Base-by-base conservation (phyloP, 2,888 invertebrate species). In the Chironomus riparius region DNA sequence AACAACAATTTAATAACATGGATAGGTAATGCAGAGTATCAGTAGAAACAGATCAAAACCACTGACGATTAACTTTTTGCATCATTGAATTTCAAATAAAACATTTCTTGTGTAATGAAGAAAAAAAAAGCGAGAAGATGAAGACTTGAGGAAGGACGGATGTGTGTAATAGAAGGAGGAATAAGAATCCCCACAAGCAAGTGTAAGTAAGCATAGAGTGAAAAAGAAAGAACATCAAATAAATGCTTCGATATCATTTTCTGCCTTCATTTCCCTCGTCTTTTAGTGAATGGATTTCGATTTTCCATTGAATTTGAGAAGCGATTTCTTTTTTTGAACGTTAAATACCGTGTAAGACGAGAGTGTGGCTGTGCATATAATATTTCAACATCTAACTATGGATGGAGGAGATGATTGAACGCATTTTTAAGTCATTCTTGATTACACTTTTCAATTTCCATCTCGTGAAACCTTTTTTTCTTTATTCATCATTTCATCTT, bases 361-460 rank as follows among this genome's bases (percentile, higher is more conserved):
- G 15, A 38, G n/a, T 50, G 50, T 50, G 71, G 56, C n/a, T 50
- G 47, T 56, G 65, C 65, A 65, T 65, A 65, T 65, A 65, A 65
- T 65, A 65, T 65, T 65, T 65, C 65, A 65, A 65, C 18, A 56
- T 56, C n/a, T 7, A 15, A 56, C n/a, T n/a, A 2, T 38, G 38
- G 56, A 56, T 56, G 56, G 15, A 56, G 50, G 7, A 13, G 62
- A 72, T 72, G 72, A 72, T 72, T 72, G 72, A 72, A 72, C 72
- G 72, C 72, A 72, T 72, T 72, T 61, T 72, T 72, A 72, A 72
- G 72, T 72, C 72, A 18, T 72, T 72, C 28, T 72, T 72, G 72
- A 72, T 72, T 72, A 72, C 65, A 65, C 22, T 56, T 56, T 56
- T 56, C 56, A 56, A 56, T 56, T 70, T 70, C 70, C 15, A 47